Conservation (phyloP, 2,888 invertebrate species). For the Tetropium fuscum region DNA sequence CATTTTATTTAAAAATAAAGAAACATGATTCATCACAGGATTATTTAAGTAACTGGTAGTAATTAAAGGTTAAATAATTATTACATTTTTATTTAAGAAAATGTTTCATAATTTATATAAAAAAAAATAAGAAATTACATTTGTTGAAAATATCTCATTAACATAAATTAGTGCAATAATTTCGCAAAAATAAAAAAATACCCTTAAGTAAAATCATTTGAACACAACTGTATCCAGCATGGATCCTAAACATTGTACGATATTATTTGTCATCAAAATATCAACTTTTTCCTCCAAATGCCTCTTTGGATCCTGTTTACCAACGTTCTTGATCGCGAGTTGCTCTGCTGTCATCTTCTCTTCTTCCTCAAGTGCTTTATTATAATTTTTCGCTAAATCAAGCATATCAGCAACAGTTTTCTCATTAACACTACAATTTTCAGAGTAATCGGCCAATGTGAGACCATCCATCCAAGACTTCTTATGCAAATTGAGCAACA, state of each 20-base stretch:
- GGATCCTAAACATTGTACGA: conserved; percentile 97
- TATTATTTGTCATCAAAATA: conserved; percentile 95
- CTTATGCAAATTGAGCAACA: conserved; percentile 98
- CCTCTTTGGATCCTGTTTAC: conserved; percentile 98
- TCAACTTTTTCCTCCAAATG: conserved; percentile 99
- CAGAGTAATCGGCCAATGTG: conserved; percentile 89
- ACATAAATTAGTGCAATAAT: no score
- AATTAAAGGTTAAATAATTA: no score
- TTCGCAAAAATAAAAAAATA: no score
- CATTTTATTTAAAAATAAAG: no score
- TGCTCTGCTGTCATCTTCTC: conserved; percentile 99
- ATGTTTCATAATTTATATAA: no score
- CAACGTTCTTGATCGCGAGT: conserved; percentile 99
- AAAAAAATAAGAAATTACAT: conserved; percentile 27
- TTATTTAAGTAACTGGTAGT: no score
- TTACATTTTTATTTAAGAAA: no score
- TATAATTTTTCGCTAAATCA: conserved; percentile 95
- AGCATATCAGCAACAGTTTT: conserved; percentile 96
- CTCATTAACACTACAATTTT: conserved; percentile 94
- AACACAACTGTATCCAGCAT: conserved; percentile 95
- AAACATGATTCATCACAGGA: no score
- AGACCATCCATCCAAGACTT: conserved; percentile 99
- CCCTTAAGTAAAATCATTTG: conserved; percentile 70
- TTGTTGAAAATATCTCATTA: no score
- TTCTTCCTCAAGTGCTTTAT: conserved; percentile 94